Evolutionary conservation across 2,797 vertebrate genomes (phyloP), one percentile per base, ranked within the genome.

Genomic region (Sebastes iracundus): DNA sequence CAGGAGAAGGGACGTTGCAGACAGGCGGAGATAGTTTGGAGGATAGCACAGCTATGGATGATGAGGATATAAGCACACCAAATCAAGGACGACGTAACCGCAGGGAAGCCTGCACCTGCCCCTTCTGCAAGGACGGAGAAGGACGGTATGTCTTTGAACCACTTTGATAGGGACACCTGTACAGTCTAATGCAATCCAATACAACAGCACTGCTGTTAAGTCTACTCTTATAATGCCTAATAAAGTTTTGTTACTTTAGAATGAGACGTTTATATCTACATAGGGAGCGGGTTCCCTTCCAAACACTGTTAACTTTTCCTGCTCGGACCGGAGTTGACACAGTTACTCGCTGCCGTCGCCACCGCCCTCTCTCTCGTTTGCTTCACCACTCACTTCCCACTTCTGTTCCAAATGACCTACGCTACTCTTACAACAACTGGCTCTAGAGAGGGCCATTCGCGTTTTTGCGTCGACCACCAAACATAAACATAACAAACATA

Each of bases 121-220:
- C 98, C n/a, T 98, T 97, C 87, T 99, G 98, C 95, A 99, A 99
- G 86, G 98, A 99, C 25, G 97, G 97, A 56, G 98, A 99, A 86
- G 96, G 96, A 79, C 97, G 98, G 98, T 99, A 92, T 64, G 95
- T 83, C 11, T 27, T 25, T 27, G 2, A 65, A 53, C 18, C 58
- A 22, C n/a, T 9, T n/a, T 33, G 5, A 30, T 33, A 25, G 5
- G 5, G 22, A 33, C 23, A 58, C 33, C 6, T 46, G 12, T 10
- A 46, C 25, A 28, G 12, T 28, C 4, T 49, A 6, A n/a, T 33
- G 38, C 28, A 53, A 14, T 63, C 20, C 18, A 61, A 49, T 8
- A 25, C 18, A 74, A 56, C 8, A 35, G 18, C n/a, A n/a, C 27
- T 60, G 3, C 61, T 32, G 28, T 23, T 1, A 27, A 58, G 6